Conservation (phyloP, 2,888 invertebrate genomes). For the Enchytraeus crypticus region DNA sequence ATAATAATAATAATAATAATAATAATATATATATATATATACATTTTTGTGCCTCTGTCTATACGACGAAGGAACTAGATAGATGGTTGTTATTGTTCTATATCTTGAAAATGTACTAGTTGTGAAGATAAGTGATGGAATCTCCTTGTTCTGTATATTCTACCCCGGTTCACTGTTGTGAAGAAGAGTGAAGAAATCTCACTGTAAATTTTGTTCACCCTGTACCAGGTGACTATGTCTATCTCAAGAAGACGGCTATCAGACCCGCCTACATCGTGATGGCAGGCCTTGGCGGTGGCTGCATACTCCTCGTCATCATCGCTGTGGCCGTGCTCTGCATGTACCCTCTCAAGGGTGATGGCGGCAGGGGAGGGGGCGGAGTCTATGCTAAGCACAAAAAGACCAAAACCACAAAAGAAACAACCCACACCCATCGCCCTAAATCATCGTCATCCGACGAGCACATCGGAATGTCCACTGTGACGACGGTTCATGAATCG, state of each 20-base stretch:
- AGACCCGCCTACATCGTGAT: conserved; percentile 12
- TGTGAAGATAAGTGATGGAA: no score
- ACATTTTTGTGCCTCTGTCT: no score
- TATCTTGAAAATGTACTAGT: no score
- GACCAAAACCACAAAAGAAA: neutral
- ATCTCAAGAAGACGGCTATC: conserved; percentile 3
- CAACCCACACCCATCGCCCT: neutral
- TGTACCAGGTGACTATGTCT: no score
- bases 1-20: no score
- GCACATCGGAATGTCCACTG: neutral
- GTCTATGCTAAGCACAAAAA: neutral
- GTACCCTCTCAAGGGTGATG: conserved; percentile 1
- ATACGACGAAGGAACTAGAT: no score
- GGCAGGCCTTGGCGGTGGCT: conserved; percentile 7
- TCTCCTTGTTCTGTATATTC: no score
- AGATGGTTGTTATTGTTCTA: no score
- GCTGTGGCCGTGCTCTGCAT: conserved; percentile 8
- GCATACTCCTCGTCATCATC: conserved; percentile 1
- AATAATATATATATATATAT: no score
- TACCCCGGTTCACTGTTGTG: no score
- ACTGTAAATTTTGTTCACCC: no score
- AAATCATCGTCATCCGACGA: neutral
- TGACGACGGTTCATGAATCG: neutral
- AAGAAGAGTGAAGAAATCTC: no score
- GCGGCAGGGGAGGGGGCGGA: neutral